A percentile compares a stretch with the other conserved stretches of the same genome.
Evolutionary conservation across 1,140 invertebrate genomes (phyloP).

Genomic region (Drosophila pachea): DNA sequence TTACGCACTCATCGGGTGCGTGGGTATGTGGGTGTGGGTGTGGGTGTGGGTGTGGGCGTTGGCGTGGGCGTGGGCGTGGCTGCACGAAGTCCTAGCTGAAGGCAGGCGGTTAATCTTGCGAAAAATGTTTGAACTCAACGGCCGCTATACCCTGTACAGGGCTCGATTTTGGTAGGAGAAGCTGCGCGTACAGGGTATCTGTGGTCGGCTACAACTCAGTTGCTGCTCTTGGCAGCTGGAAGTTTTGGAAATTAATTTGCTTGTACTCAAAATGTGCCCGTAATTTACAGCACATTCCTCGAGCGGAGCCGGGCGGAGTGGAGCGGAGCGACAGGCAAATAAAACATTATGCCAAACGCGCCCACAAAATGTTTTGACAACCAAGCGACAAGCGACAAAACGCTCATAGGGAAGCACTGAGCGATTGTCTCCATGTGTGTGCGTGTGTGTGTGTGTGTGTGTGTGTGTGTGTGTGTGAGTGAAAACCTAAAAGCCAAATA

Average conservation of each 20-base stretch:
- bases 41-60: neutral
- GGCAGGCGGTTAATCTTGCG: slow-evolving; percentile 23
- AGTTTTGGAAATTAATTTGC: slow-evolving; percentile 11
- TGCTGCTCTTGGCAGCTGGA: slow-evolving; percentile 11
- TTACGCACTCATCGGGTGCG: neutral
- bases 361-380: slow-evolving; percentile 49
- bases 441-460: neutral
- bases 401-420: slow-evolving; percentile 23
- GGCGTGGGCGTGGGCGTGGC: neutral
- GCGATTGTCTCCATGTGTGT: slow-evolving; percentile 2
- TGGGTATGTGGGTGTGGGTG: neutral
- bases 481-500: slow-evolving; percentile 70
- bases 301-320: too few relatives aligned
- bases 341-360: slow-evolving; percentile 62
- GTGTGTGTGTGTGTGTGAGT: neutral
- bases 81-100: slow-evolving; percentile 10
- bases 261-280: slow-evolving; percentile 24
- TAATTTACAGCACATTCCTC: slow-evolving; percentile 35
- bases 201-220: too few relatives aligned
- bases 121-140: slow-evolving; percentile 44
- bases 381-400: slow-evolving; percentile 29
- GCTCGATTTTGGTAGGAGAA: too few relatives aligned
- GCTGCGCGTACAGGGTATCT: neutral
- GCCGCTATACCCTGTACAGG: slow-evolving; percentile 1
- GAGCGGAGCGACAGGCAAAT: slow-evolving; percentile 59